Base-by-base conservation (phyloP, 2,113 vertebrate species). In the Hoplias malabaricus region DNA sequence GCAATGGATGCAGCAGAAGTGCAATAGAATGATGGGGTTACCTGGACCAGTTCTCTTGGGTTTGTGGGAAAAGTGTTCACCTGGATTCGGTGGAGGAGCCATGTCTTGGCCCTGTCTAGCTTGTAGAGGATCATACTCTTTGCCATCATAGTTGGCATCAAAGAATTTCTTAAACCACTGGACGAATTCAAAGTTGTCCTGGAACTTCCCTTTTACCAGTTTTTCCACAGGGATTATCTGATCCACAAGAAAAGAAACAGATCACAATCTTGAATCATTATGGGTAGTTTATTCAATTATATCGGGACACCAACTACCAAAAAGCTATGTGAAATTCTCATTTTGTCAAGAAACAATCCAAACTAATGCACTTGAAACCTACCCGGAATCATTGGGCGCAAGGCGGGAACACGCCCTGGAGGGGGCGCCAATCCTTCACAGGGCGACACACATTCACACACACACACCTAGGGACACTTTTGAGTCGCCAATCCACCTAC, bases 151-250 rank as follows among this genome's bases (percentile, higher is more conserved):
- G 93, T 99, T 99, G 89, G 97, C 96, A 16, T 99, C 97, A 25
- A 99, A 99, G 88, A 99, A 98, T 86, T 99, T 99, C 93, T 99
- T 99, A 86, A 99, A 99, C 98, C 98, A 99, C 87, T 99, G 98
- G 87, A 99, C 95, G 75, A 99, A 99, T 86, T 99, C 98, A 87
- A 99, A 99, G 90, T 99, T 99, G 93, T 99, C 98, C 89, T 99
- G 98, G 91, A 99, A 99, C 87, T 96, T 98, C 81, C 97, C 96
- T 88, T 99, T 99, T 82, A 99, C 96, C 69, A 99, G 91, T 89
- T 92, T 93, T 89, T 99, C 98, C 86, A 99, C 98, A 0, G 98
- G 94, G 78, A 99, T 99, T 78, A 99, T 98, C 98, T 99, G 83
- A 65, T 88, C 83, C 42, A 88, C 62, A 81, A 84, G 50, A 71